Evolutionary conservation across 2,888 invertebrate species (phyloP).

Genomic region (Athalia circularis): DNA sequence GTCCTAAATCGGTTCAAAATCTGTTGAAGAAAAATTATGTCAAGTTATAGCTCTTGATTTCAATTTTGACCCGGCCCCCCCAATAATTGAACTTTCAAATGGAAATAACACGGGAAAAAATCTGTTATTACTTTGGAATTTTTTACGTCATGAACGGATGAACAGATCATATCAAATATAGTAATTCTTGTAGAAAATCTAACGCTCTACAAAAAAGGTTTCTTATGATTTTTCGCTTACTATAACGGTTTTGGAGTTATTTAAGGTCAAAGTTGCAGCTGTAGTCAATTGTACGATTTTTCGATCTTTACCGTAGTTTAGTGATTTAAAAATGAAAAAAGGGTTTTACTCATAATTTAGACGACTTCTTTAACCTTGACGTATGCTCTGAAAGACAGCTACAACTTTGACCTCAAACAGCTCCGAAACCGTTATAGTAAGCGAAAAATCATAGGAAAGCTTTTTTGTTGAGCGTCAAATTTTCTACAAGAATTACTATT

Average conservation of each 20-base stretch:
- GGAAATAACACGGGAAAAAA: slow-evolving; percentile 6
- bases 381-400: not conserved
- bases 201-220: slow-evolving; percentile 3
- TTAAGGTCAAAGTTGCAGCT: not conserved
- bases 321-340: no score
- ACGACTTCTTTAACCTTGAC: no score
- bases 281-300: no score
- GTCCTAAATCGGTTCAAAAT: not conserved
- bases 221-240: not conserved
- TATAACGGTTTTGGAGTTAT: not conserved
- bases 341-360: no score
- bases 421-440: not conserved
- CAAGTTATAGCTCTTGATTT: slow-evolving; percentile 5
- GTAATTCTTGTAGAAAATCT: not conserved
- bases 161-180: no score
- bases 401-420: not conserved
- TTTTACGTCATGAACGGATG: no score
- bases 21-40: not conserved
- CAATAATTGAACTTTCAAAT: not conserved
- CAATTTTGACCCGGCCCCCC: not conserved
- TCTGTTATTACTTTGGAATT: no score
- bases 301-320: no score
- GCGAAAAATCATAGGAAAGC: not conserved
- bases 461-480: not conserved
- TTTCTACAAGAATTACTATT: not conserved